These are phyloP conservation scores for Cyprinodon diabolis DNA, from an alignment of 2,797 vertebrate genomes.

Conservation along the genomic window DNA sequence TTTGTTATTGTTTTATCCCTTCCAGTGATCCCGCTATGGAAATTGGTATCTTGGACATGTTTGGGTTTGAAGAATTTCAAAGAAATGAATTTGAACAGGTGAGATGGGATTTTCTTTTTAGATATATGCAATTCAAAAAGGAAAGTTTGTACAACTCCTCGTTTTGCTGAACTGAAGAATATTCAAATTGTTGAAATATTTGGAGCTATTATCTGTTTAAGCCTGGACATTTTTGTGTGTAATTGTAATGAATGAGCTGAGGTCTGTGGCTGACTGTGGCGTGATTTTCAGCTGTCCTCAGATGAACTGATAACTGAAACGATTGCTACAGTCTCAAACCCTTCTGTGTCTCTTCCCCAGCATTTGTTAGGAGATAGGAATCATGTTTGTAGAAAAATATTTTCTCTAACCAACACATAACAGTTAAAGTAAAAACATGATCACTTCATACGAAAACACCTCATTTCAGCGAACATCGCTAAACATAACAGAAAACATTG, in stretches of 20 bases:
- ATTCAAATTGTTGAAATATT: slow-evolving; percentile 55
- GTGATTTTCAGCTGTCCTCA: slow-evolving; percentile 65
- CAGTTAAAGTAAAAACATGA: not conserved
- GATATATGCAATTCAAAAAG: not conserved
- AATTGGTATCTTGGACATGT: slow-evolving; percentile 92
- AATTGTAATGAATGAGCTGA: slow-evolving; percentile 67
- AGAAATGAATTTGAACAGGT: slow-evolving; percentile 95
- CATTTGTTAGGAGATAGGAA: not conserved
- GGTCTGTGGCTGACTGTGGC: slow-evolving; percentile 54
- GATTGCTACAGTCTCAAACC: slow-evolving; percentile 39
- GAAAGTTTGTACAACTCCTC: not conserved
- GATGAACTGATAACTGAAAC: slow-evolving; percentile 60
- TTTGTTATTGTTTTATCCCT: slow-evolving; percentile 19
- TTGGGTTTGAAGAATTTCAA: slow-evolving; percentile 94
- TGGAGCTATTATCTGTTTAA: slow-evolving; percentile 39
- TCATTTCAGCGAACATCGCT: not conserved
- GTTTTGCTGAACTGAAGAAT: slow-evolving; percentile 12
- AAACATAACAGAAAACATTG: not conserved
- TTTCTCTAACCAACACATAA: not conserved
- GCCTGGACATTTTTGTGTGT: slow-evolving; percentile 41
- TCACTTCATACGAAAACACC: not conserved
- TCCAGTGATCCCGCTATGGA: slow-evolving; percentile 85
- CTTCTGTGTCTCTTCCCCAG: not conserved
- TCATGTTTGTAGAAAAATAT: slow-evolving; percentile 1
- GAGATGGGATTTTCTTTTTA: slow-evolving; percentile 26